These are phyloP conservation scores for Ischnura elegans DNA, from an alignment of 2,888 invertebrate genomes.

Conservation along the genomic window DNA sequence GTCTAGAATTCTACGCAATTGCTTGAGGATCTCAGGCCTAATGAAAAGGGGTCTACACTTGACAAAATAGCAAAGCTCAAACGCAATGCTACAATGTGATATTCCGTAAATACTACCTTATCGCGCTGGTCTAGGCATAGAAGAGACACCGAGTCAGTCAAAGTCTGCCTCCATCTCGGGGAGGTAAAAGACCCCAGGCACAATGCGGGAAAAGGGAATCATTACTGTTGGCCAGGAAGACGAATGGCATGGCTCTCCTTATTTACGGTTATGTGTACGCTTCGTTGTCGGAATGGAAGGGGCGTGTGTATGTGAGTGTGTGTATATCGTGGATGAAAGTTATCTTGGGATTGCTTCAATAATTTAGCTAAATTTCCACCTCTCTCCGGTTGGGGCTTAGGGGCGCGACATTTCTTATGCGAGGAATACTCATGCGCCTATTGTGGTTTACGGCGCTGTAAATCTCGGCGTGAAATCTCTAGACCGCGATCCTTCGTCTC, in stretches of 20 bases:
- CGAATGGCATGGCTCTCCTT: background rate
- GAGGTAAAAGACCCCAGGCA: background rate
- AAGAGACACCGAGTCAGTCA: background rate
- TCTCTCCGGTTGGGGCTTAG: background rate
- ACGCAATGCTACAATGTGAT: background rate
- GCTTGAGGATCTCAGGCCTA: too few relatives aligned
- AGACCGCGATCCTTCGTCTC: background rate
- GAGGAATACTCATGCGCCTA: background rate
- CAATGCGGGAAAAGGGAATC: background rate
- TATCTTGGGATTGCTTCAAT: background rate
- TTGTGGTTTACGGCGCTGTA: background rate
- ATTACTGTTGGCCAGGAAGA: background rate
- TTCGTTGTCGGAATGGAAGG: background rate
- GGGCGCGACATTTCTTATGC: background rate
- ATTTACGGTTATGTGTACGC: constrained; percentile 22
- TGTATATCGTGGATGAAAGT: background rate
- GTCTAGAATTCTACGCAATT: too few relatives aligned
- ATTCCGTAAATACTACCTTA: too few relatives aligned
- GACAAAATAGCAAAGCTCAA: too few relatives aligned
- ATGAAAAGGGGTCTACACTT: too few relatives aligned
- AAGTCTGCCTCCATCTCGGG: background rate
- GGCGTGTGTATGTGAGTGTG: too few relatives aligned
- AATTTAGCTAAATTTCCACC: background rate
- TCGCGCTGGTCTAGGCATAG: too few relatives aligned
- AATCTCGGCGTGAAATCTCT: background rate